A percentile compares a stretch with the other conserved stretches of the same genome.
phyloP scores from a whole-genome alignment of 2,888 invertebrate genomes.

The Prenolepis imparis region DNA sequence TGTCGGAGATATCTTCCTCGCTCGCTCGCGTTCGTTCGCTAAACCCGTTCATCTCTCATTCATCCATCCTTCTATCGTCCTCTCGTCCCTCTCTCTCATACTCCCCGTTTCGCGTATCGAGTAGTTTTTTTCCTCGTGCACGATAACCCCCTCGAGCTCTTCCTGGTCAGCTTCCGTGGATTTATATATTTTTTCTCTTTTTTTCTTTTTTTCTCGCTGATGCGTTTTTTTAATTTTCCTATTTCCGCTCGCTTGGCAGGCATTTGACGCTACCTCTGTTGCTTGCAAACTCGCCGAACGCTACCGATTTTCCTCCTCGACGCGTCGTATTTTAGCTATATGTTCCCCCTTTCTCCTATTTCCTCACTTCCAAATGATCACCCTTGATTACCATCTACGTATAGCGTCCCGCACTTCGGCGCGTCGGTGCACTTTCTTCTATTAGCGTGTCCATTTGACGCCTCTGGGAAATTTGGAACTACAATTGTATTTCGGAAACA shows the following conservation, averaged over 20 bases:
- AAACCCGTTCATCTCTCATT: conserved; percentile 24
- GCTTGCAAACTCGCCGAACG: conserved; percentile 41
- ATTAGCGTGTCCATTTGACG: conserved; percentile 34
- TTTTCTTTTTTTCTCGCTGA: conserved; percentile 34
- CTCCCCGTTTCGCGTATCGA: background rate
- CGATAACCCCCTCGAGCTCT: conserved; percentile 36
- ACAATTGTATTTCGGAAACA: conserved; percentile 22
- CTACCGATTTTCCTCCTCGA: conserved; percentile 46
- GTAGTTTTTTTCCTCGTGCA: background rate
- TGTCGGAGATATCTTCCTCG: background rate
- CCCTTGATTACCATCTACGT: background rate
- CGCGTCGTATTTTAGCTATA: conserved; percentile 49
- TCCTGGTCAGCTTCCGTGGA: conserved; percentile 12
- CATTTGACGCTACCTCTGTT: conserved; percentile 37
- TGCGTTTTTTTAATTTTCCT: conserved; percentile 68
- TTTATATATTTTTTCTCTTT: conserved; percentile 30
- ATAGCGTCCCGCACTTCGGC: background rate
- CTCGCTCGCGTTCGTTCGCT: conserved; percentile 35
- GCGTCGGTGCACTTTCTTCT: conserved; percentile 5
- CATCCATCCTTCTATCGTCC: background rate
- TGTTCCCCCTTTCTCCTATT: background rate
- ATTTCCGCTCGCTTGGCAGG: conserved; percentile 50
- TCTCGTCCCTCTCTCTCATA: background rate
- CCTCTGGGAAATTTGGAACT: conserved; percentile 38
- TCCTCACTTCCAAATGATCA: conserved; percentile 37